Evolutionary conservation across 2,888 invertebrate genomes (phyloP).

Genomic region (Erpobdella octoculata): DNA sequence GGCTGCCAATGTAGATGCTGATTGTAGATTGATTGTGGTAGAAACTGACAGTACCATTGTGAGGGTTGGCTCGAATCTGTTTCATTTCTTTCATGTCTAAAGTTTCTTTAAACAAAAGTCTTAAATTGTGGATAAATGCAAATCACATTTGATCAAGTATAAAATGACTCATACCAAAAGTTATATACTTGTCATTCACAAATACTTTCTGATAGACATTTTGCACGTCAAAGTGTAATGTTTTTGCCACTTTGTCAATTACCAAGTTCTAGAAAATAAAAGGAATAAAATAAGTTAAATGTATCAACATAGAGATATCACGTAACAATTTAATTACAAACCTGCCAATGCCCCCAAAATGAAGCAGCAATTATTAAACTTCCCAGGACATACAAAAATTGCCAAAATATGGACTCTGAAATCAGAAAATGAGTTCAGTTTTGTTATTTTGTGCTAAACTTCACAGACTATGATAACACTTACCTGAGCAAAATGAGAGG

Average conservation of each 20-base stretch:
- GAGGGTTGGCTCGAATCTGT: background rate
- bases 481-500: constrained; percentile 15
- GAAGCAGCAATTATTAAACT: constrained; percentile 10
- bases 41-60: background rate
- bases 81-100: background rate
- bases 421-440: background rate
- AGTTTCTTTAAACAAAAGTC: background rate
- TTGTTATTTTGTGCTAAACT: background rate
- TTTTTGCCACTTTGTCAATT: background rate
- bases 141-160: background rate
- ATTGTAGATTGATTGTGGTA: constrained; percentile 2
- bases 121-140: background rate
- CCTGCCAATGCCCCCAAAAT: constrained; percentile 22
- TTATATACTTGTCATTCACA: background rate
- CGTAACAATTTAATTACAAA: background rate
- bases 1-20: background rate
- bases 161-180: background rate
- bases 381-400: constrained; percentile 14
- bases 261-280: background rate
- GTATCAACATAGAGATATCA: too few relatives aligned
- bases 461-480: background rate
- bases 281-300: background rate
- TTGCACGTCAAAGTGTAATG: background rate
- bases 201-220: constrained; percentile 12
- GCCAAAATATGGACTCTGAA: constrained; percentile 16